Conservation (phyloP, 1,140 invertebrate species). For the Melitaea cinxia region DNA sequence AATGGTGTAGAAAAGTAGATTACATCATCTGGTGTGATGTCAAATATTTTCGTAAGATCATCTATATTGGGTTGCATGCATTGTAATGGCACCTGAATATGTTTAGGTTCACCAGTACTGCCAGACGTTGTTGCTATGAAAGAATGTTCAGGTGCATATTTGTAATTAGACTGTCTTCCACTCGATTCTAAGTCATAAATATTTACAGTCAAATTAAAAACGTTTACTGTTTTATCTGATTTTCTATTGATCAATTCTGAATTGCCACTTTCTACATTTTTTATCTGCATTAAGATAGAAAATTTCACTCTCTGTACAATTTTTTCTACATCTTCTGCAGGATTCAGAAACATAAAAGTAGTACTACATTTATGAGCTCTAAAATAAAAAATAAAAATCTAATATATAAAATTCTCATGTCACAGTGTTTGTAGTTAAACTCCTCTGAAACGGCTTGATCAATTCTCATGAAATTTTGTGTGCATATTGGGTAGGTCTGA, state of each 20-base stretch:
- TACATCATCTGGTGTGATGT: conserved; percentile 82
- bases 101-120: conserved; percentile 84
- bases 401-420: too few species aligned
- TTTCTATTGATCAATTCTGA: conserved; percentile 52
- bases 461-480: too few species aligned
- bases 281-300: conserved; percentile 57
- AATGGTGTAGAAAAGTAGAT: conserved; percentile 88
- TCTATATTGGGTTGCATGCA: conserved; percentile 85
- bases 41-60: conserved; percentile 82
- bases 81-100: conserved; percentile 83
- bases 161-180: conserved; percentile 29
- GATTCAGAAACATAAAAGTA: conserved; percentile 75
- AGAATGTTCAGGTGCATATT: conserved; percentile 55
- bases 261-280: conserved; percentile 31
- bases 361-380: conserved; percentile 73
- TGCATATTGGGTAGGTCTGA: too few species aligned
- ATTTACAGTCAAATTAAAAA: conserved; percentile 60
- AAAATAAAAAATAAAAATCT: too few species aligned
- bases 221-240: conserved; percentile 56
- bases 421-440: too few species aligned
- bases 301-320: conserved; percentile 55
- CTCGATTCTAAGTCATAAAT: conserved; percentile 53
- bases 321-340: conserved; percentile 51
- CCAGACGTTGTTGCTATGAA: conserved; percentile 85
- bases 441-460: too few species aligned